Conservation (phyloP, 2,888 invertebrate genomes). For the Anaspis maculata region DNA sequence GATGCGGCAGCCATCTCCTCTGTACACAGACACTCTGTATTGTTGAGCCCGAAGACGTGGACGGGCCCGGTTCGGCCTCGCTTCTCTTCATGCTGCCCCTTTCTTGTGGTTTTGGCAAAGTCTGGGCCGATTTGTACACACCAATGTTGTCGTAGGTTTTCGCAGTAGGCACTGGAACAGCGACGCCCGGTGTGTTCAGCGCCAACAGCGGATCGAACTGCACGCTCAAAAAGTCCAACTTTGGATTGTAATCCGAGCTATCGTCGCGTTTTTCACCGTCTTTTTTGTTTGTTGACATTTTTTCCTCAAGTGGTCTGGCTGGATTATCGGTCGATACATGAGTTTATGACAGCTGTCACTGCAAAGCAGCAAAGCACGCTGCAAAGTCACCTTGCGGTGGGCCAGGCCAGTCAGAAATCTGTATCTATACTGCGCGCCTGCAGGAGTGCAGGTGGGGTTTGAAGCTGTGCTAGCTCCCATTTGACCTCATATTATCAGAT, state of each 20-base stretch:
- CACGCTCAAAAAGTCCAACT: slow-evolving; percentile 48
- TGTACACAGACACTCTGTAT: too few relatives aligned
- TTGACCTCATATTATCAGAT: too few relatives aligned
- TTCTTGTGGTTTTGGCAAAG: slow-evolving; percentile 1
- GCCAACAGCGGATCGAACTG: slow-evolving; percentile 64
- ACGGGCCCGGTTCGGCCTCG: not conserved
- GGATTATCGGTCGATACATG: too few relatives aligned
- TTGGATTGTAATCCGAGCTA: slow-evolving; percentile 41
- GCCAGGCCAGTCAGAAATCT: too few relatives aligned
- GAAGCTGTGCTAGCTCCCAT: too few relatives aligned
- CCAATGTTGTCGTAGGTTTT: slow-evolving; percentile 60
- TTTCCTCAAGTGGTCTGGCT: slow-evolving; percentile 12
- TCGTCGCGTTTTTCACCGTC: slow-evolving; percentile 25
- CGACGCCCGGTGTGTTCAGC: slow-evolving; percentile 50
- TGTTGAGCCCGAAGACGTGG: not conserved
- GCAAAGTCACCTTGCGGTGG: too few relatives aligned
- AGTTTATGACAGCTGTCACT: too few relatives aligned
- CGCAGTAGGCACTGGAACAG: slow-evolving; percentile 50
- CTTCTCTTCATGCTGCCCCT: slow-evolving; percentile 3
- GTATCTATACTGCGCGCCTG: too few relatives aligned
- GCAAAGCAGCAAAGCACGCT: too few relatives aligned
- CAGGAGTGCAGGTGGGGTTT: too few relatives aligned
- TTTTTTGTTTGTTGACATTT: too few relatives aligned
- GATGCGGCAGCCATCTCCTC: slow-evolving; percentile 44
- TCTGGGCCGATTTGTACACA: slow-evolving; percentile 47